These are phyloP conservation scores for Brachypterus glaber DNA, from an alignment of 2,888 invertebrate genomes.

Conservation along the genomic window DNA sequence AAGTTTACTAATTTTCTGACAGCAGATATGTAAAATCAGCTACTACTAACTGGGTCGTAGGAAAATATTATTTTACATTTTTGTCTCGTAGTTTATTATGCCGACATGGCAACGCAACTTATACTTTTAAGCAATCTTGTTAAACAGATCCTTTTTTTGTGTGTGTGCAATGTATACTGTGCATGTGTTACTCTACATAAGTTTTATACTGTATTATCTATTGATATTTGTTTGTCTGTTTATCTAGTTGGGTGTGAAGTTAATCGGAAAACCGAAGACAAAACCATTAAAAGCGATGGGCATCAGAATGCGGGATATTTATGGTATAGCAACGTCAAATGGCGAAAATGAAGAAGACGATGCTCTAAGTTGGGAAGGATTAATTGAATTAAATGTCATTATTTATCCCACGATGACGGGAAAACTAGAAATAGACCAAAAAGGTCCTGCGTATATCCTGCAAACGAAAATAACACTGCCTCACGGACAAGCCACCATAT, in stretches of 20 bases:
- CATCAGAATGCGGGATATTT: slow-evolving; percentile 34
- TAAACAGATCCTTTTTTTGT: no score
- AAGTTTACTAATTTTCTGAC: no score
- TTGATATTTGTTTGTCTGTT: slow-evolving; percentile 7
- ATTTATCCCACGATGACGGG: slow-evolving; percentile 50
- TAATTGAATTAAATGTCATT: slow-evolving; percentile 47
- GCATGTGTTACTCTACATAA: slow-evolving; percentile 5
- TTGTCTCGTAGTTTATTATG: no score
- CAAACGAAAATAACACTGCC: slow-evolving; percentile 45
- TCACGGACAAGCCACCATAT: slow-evolving; percentile 46
- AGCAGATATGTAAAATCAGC: no score
- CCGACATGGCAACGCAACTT: no score
- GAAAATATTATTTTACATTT: no score
- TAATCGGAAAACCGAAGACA: slow-evolving; percentile 36
- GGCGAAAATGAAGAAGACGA: slow-evolving; percentile 41
- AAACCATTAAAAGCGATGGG: slow-evolving; percentile 37
- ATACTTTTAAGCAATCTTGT: no score
- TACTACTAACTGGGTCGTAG: no score
- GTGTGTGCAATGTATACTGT: no score
- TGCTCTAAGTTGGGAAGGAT: slow-evolving; percentile 46
- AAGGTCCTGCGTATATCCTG: slow-evolving; percentile 48
- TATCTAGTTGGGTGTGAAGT: slow-evolving; percentile 39
- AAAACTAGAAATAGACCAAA: slow-evolving; percentile 47
- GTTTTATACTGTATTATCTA: slow-evolving; percentile 5
- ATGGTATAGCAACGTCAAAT: slow-evolving; percentile 31